These are phyloP conservation scores for Idaea straminata DNA, from an alignment of 2,888 invertebrate species.

Conservation along the genomic window DNA sequence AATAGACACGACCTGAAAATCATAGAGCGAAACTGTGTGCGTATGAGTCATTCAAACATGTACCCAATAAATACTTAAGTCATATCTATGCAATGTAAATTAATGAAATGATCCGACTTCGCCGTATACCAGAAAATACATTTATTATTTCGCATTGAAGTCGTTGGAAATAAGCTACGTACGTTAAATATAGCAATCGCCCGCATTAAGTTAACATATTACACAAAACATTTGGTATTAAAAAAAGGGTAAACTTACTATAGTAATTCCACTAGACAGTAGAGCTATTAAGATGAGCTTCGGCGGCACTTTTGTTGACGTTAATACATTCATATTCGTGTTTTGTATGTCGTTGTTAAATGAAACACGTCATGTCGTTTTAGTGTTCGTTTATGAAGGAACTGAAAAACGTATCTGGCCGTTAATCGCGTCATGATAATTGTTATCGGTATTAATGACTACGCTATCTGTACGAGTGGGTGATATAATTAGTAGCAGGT, in stretches of 20 bases:
- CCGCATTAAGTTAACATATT: background rate
- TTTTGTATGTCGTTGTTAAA: slow-evolving; percentile 27
- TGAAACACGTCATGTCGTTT: slow-evolving; percentile 46
- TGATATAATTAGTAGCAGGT: slow-evolving; percentile 17
- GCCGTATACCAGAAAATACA: background rate
- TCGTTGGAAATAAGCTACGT: background rate
- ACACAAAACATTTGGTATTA: background rate
- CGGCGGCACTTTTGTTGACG: slow-evolving; percentile 28
- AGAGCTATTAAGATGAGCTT: slow-evolving; percentile 40
- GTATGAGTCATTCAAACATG: slow-evolving; percentile 2
- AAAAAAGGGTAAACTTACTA: slow-evolving; percentile 44
- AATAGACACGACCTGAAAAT: slow-evolving; percentile 47
- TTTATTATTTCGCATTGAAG: background rate
- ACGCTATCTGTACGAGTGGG: slow-evolving; percentile 24
- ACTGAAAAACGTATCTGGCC: slow-evolving; percentile 44
- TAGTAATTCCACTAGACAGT: slow-evolving; percentile 46
- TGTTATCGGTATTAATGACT: slow-evolving; percentile 63
- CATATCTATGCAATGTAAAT: background rate
- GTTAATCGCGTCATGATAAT: slow-evolving; percentile 66
- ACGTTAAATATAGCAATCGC: background rate
- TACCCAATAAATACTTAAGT: slow-evolving; percentile 4
- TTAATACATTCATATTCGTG: slow-evolving; percentile 15
- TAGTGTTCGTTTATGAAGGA: slow-evolving; percentile 48
- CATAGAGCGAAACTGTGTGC: slow-evolving; percentile 3
- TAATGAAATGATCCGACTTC: background rate